These are phyloP conservation scores for Tupiocoris notatus DNA, from an alignment of 2,888 invertebrate species.

Conservation along the genomic window DNA sequence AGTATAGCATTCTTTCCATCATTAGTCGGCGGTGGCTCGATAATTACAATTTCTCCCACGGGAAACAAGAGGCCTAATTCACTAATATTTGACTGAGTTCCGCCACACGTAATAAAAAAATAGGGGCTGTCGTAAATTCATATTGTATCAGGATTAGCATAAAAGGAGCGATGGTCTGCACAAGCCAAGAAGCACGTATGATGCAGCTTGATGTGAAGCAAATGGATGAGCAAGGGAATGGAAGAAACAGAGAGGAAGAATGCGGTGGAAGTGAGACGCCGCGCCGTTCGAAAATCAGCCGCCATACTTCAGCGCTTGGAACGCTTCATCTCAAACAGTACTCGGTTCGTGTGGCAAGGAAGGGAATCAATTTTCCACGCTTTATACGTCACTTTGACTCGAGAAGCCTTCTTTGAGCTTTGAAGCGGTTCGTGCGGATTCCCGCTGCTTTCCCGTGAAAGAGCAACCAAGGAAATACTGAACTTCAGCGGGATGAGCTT, in stretches of 20 bases:
- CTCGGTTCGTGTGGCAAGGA: background rate
- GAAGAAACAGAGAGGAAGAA: background rate
- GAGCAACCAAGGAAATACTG: background rate
- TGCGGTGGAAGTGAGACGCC: background rate
- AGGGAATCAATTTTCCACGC: slow-evolving; percentile 16
- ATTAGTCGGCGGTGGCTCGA: too few species aligned
- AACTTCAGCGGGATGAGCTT: slow-evolving; percentile 3
- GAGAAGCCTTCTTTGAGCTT: slow-evolving; percentile 18
- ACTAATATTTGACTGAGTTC: too few species aligned
- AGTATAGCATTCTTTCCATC: too few species aligned
- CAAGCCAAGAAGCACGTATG: background rate
- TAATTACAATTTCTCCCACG: too few species aligned
- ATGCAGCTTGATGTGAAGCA: too few species aligned
- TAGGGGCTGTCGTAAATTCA: too few species aligned
- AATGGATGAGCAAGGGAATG: background rate
- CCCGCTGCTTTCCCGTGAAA: slow-evolving; percentile 6
- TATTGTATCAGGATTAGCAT: background rate
- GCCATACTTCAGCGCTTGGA: background rate
- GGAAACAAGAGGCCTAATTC: too few species aligned
- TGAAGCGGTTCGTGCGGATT: slow-evolving; percentile 28
- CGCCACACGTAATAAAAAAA: too few species aligned
- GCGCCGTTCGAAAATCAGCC: background rate
- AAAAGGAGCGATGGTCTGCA: background rate
- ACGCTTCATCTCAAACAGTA: background rate
- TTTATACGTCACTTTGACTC: slow-evolving; percentile 9